These are phyloP conservation scores for Hartigia nigra DNA, from an alignment of 2,888 invertebrate genomes.

Conservation along the genomic window DNA sequence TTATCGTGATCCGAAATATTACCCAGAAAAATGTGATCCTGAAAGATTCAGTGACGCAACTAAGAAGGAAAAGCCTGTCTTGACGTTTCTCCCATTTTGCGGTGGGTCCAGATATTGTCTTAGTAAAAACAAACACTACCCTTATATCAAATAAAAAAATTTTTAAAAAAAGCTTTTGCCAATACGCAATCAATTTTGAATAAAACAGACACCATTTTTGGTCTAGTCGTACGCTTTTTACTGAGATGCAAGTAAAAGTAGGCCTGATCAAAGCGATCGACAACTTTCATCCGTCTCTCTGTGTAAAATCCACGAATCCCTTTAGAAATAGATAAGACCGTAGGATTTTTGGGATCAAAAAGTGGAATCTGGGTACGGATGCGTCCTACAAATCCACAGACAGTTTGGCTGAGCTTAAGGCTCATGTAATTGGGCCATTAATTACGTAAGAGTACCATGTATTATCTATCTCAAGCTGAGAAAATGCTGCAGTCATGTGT, in stretches of 20 bases:
- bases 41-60: slow-evolving; percentile 64
- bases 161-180: neutral
- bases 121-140: slow-evolving; percentile 51
- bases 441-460: no score
- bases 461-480: no score
- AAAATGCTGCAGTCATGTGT: no score
- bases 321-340: no score
- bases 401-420: no score
- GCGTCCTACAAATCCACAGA: no score
- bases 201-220: neutral
- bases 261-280: no score
- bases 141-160: neutral
- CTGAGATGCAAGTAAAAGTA: slow-evolving; percentile 10
- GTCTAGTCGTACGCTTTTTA: slow-evolving; percentile 49
- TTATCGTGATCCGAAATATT: slow-evolving; percentile 64
- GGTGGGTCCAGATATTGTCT: slow-evolving; percentile 66
- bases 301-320: no score
- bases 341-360: no score
- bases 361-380: no score
- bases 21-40: slow-evolving; percentile 65
- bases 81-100: slow-evolving; percentile 64
- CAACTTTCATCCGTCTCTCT: no score
- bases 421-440: no score
- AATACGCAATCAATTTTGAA: neutral
- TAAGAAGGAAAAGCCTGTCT: slow-evolving; percentile 49